Percentiles rank a stretch among this genome's conserved stretches.
Evolutionary conservation across 2,888 invertebrate genomes (phyloP).

Genomic region (Hemistola chrysoprasaria): DNA sequence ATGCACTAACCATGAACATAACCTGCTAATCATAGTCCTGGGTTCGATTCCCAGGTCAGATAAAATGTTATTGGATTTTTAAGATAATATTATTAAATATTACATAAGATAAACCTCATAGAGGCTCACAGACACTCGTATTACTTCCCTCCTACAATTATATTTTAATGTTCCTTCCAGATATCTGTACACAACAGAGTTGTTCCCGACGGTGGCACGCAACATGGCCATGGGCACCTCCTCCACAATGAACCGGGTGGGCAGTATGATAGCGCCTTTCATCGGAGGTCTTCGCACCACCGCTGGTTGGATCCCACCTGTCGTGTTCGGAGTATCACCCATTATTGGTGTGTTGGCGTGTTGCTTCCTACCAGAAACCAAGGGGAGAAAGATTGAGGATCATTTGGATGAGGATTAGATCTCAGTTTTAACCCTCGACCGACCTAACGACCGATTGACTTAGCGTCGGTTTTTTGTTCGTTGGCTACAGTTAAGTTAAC

Average conservation of each 20-base stretch:
- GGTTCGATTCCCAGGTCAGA: no score
- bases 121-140: no score
- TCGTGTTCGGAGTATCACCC: constrained; percentile 11
- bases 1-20: no score
- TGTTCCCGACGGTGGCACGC: constrained; percentile 78
- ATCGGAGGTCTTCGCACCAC: constrained; percentile 44
- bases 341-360: constrained; percentile 5
- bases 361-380: constrained; percentile 21
- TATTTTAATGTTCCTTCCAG: constrained; percentile 6
- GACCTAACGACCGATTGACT: no score
- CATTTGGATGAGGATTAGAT: constrained; percentile 12
- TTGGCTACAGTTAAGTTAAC: no score
- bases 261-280: constrained; percentile 80
- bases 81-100: no score
- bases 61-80: no score
- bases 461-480: no score
- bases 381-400: constrained; percentile 17
- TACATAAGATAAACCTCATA: no score
- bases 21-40: no score
- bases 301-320: constrained; percentile 15
- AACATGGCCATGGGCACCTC: constrained; percentile 77
- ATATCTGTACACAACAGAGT: constrained; percentile 78
- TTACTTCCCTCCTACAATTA: no score
- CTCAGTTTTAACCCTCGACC: no score
- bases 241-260: constrained; percentile 77